phyloP scores from a whole-genome alignment of 2,113 vertebrate species.

The Sturnus vulgaris region DNA sequence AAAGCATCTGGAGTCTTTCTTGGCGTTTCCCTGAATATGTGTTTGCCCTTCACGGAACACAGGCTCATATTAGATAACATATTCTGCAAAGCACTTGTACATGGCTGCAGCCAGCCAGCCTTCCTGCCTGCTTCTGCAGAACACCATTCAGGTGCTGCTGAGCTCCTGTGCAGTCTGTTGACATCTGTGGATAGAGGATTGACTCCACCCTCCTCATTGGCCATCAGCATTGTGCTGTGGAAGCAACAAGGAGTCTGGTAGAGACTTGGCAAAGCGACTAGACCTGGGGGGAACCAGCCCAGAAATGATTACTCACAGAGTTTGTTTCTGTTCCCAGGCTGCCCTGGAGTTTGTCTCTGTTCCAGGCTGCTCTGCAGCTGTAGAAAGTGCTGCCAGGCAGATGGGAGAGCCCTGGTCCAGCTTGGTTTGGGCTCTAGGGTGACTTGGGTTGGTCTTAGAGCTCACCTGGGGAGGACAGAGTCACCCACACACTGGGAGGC shows the following conservation, averaged over 20 bases:
- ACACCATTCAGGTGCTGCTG: neutral
- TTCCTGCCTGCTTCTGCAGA: neutral
- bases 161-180: neutral
- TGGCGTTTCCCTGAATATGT: neutral
- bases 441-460: neutral
- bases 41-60: conserved; percentile 5
- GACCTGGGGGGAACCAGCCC: neutral
- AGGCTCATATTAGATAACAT: neutral
- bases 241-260: neutral
- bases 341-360: neutral
- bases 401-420: fast-evolving
- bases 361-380: conserved; percentile 19
- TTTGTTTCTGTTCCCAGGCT: conserved; percentile 34
- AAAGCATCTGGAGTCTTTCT: neutral
- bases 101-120: neutral
- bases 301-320: neutral
- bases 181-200: neutral
- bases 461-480: neutral
- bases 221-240: neutral
- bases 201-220: neutral
- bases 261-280: neutral
- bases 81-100: neutral
- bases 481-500: neutral
- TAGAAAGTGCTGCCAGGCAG: neutral
- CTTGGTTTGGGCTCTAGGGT: neutral